phyloP scores from a whole-genome alignment of 1,140 invertebrate genomes.

The Anagrus nilaparvatae region DNA sequence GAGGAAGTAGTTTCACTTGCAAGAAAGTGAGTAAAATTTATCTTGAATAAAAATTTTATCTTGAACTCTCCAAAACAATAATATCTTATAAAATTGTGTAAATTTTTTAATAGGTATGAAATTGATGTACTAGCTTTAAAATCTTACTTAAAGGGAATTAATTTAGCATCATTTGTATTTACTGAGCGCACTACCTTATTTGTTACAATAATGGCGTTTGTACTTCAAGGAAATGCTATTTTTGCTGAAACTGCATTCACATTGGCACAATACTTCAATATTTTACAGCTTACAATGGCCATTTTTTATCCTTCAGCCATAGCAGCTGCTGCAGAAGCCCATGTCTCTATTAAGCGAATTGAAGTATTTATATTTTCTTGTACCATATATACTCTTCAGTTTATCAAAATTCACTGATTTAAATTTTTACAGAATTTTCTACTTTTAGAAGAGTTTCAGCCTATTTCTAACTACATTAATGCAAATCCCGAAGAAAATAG shows the following conservation, averaged over 20 bases:
- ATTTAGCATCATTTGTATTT: conserved; percentile 53
- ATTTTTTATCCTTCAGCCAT: conserved; percentile 61
- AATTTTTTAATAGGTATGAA: conserved; percentile 45
- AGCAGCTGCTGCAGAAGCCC: conserved; percentile 46
- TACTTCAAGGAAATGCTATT: conserved; percentile 51
- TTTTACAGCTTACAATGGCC: conserved; percentile 59
- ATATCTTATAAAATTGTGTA: not conserved
- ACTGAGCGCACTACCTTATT: conserved; percentile 62
- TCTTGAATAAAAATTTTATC: not conserved
- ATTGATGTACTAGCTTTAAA: conserved; percentile 55
- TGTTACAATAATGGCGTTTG: conserved; percentile 57
- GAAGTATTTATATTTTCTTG: conserved; percentile 35
- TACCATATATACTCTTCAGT: not conserved
- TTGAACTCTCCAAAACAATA: not conserved
- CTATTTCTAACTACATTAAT: conserved; percentile 14
- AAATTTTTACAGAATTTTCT: conserved; percentile 25
- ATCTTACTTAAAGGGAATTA: conserved; percentile 62
- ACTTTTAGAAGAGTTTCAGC: conserved; percentile 42
- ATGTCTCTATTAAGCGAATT: conserved; percentile 53
- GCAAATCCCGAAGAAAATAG: conserved; percentile 22
- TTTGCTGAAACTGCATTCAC: conserved; percentile 63
- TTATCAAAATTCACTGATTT: conserved; percentile 1
- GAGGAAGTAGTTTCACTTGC: conserved; percentile 46
- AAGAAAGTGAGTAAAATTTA: conserved; percentile 17
- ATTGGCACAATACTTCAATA: conserved; percentile 62